These are phyloP conservation scores for Balanococcus diminutus DNA, from an alignment of 2,888 invertebrate genomes.

Conservation along the genomic window DNA sequence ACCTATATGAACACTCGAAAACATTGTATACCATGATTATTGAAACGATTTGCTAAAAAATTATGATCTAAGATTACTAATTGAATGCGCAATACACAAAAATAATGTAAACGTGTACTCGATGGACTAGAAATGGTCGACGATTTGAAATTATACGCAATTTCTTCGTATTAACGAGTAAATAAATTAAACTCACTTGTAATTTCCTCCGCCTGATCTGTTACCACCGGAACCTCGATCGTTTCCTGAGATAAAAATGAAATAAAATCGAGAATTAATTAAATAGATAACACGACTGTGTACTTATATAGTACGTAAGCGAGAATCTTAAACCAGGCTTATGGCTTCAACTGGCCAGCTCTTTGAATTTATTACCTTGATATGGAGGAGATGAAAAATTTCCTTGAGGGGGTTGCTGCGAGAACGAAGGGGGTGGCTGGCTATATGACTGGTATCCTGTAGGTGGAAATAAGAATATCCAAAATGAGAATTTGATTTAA, in stretches of 20 bases:
- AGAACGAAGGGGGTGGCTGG: slow-evolving; percentile 49
- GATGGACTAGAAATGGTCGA: background rate
- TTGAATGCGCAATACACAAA: background rate
- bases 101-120: background rate
- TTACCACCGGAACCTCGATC: slow-evolving; percentile 46
- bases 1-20: slow-evolving; percentile 49
- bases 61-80: background rate
- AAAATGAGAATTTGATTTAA: background rate
- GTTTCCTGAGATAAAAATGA: slow-evolving; percentile 8
- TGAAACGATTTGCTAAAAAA: slow-evolving; percentile 45
- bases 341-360: background rate
- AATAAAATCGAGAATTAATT: background rate
- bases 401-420: slow-evolving; percentile 30
- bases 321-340: slow-evolving; percentile 29
- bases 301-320: too few species aligned
- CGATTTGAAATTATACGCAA: background rate
- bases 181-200: slow-evolving; percentile 42
- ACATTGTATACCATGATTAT: slow-evolving; percentile 48
- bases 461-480: background rate
- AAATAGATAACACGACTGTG: background rate
- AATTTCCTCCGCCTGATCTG: slow-evolving; percentile 46
- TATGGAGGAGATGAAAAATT: slow-evolving; percentile 31
- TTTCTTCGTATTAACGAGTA: too few species aligned
- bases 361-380: slow-evolving; percentile 20
- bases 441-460: slow-evolving; percentile 45